phyloP scores from a whole-genome alignment of 2,797 vertebrate species.

The Gymnopithys bicolor region DNA sequence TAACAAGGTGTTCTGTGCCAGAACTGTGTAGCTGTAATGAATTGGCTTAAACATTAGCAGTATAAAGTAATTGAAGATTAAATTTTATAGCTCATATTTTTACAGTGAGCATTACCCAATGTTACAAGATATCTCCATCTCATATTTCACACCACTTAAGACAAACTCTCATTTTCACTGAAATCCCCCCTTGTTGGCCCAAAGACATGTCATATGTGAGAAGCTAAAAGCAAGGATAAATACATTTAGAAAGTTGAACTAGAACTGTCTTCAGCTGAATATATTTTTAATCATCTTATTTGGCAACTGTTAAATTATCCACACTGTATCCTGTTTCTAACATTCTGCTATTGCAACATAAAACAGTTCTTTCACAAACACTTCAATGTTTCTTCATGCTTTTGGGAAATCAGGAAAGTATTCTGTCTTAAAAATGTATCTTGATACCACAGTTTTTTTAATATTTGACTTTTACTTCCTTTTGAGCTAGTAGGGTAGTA shows the following conservation, averaged over 20 bases:
- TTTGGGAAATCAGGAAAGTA: not conserved
- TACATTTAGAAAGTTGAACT: constrained; percentile 47
- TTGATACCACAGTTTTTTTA: not conserved
- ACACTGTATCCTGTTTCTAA: constrained; percentile 12
- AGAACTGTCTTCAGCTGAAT: constrained; percentile 45
- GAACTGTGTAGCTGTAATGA: constrained; percentile 22
- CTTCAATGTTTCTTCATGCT: not conserved
- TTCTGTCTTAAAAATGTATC: not conserved
- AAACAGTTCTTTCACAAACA: constrained; percentile 25
- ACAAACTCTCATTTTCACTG: not conserved
- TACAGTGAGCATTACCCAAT: constrained; percentile 6
- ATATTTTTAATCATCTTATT: constrained; percentile 64
- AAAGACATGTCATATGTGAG: not conserved
- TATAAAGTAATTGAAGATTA: constrained; percentile 55
- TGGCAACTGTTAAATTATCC: constrained; percentile 63
- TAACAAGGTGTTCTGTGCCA: constrained; percentile 33
- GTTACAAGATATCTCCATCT: constrained; percentile 48
- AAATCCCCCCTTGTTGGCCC: constrained; percentile 20
- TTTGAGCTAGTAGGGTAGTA: not conserved
- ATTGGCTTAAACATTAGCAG: constrained; percentile 54
- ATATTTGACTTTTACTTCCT: not conserved
- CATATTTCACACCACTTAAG: constrained; percentile 38
- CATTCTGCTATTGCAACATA: not conserved
- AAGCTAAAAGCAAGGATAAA: constrained; percentile 49
- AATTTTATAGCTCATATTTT: constrained; percentile 59